phyloP scores from a whole-genome alignment of 2,888 invertebrate species.

The Matsumyia berberina region DNA sequence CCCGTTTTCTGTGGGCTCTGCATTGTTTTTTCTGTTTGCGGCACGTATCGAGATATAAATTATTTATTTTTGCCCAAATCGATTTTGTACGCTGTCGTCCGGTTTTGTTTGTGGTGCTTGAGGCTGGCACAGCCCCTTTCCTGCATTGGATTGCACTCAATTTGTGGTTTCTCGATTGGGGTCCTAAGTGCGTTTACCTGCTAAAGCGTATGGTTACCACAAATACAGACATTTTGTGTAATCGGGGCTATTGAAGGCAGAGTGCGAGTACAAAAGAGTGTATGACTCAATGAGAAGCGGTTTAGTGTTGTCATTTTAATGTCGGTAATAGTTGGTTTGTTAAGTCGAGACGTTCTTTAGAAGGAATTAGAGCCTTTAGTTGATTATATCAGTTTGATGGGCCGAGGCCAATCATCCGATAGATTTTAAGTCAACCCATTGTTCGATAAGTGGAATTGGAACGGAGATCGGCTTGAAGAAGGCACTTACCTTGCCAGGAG shows the following conservation, averaged over 20 bases:
- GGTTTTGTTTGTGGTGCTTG: slow-evolving; percentile 55
- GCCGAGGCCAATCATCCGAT: no score
- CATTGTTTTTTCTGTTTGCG: slow-evolving; percentile 34
- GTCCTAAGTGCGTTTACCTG: slow-evolving; percentile 43
- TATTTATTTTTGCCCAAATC: slow-evolving; percentile 76
- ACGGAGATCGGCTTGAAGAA: no score
- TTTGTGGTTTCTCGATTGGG: slow-evolving; percentile 73
- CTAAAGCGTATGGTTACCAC: slow-evolving; percentile 46
- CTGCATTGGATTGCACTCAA: slow-evolving; percentile 67
- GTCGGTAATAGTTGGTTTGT: slow-evolving; percentile 25
- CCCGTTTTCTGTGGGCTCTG: slow-evolving; percentile 15
- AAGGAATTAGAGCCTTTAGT: background rate
- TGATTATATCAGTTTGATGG: background rate
- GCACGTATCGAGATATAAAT: slow-evolving; percentile 74
- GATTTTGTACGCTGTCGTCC: slow-evolving; percentile 75
- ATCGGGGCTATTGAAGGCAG: slow-evolving; percentile 56
- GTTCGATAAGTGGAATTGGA: no score
- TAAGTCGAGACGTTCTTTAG: background rate
- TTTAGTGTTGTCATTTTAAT: slow-evolving; percentile 58
- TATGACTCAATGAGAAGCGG: slow-evolving; percentile 61
- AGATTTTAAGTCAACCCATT: no score
- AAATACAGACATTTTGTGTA: slow-evolving; percentile 75
- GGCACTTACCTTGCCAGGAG: no score
- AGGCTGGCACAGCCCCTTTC: slow-evolving; percentile 68
- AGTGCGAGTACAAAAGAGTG: slow-evolving; percentile 16